These are phyloP conservation scores for Axea sp. DNA, from an alignment of 2,888 invertebrate genomes.

Conservation along the genomic window DNA sequence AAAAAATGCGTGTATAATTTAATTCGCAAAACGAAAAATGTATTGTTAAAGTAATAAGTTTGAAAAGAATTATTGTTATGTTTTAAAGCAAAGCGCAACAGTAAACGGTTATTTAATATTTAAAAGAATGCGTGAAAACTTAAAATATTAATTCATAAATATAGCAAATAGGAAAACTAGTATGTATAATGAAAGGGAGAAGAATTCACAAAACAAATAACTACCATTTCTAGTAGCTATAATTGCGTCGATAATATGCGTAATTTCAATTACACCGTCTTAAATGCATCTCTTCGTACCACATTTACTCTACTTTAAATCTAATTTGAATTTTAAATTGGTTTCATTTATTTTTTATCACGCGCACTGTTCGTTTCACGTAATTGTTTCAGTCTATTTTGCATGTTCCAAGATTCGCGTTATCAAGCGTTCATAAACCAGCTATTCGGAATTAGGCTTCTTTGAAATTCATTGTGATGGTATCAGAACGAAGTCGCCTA, in stretches of 20 bases:
- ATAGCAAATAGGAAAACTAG: too few relatives aligned
- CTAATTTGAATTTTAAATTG: constrained; percentile 35
- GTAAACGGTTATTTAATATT: too few relatives aligned
- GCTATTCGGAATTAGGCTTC: constrained; percentile 37
- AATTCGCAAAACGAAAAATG: constrained; percentile 4
- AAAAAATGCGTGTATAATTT: constrained; percentile 20
- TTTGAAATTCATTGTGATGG: constrained; percentile 24
- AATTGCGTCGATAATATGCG: background rate
- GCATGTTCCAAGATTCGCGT: constrained; percentile 35
- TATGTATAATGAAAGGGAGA: too few relatives aligned
- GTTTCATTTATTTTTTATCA: constrained; percentile 39
- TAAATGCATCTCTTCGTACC: constrained; percentile 20
- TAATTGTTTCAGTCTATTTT: constrained; percentile 34
- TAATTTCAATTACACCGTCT: constrained; percentile 13
- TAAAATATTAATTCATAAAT: too few relatives aligned
- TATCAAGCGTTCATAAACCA: constrained; percentile 35
- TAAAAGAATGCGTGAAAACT: too few relatives aligned
- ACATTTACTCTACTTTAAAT: constrained; percentile 16
- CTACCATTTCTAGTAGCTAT: background rate
- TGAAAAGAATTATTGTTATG: too few relatives aligned
- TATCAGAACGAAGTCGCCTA: constrained; percentile 13
- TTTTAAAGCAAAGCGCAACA: too few relatives aligned
- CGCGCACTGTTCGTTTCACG: constrained; percentile 27
- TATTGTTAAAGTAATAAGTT: background rate
- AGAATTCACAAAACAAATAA: background rate